phyloP scores from a whole-genome alignment of 92 coral and sea anemone species.

The Pocillopora meandrina region DNA sequence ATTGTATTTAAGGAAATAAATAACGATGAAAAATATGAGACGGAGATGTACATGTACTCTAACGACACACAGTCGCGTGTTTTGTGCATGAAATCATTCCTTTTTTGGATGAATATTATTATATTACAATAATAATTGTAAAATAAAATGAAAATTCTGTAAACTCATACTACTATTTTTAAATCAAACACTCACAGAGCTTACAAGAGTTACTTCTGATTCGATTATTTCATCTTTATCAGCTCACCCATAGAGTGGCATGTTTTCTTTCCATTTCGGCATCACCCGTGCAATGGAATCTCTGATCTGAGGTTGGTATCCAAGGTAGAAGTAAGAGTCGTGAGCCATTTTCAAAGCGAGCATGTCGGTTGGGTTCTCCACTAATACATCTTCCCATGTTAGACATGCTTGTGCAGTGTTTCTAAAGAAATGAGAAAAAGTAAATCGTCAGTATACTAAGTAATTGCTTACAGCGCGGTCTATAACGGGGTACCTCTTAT shows the following conservation, averaged over 20 bases:
- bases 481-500: neutral
- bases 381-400: constrained; percentile 86
- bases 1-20: no score
- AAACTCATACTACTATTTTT: no score
- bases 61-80: no score
- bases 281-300: constrained; percentile 91
- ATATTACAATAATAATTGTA: no score
- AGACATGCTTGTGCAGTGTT: constrained; percentile 78
- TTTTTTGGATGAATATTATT: no score
- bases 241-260: constrained; percentile 81
- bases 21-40: no score
- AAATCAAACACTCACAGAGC: no score
- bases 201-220: no score
- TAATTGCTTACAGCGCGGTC: neutral
- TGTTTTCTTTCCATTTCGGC: constrained; percentile 73
- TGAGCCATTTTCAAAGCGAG: constrained; percentile 90
- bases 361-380: constrained; percentile 90
- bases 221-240: neutral
- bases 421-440: constrained; percentile 39
- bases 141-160: no score
- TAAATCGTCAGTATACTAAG: no score
- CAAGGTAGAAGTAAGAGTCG: constrained; percentile 85
- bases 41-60: no score
- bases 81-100: no score
- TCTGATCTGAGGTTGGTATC: constrained; percentile 76